Conservation (phyloP, 1,140 invertebrate species). For the Drosophila quadrilineata region DNA sequence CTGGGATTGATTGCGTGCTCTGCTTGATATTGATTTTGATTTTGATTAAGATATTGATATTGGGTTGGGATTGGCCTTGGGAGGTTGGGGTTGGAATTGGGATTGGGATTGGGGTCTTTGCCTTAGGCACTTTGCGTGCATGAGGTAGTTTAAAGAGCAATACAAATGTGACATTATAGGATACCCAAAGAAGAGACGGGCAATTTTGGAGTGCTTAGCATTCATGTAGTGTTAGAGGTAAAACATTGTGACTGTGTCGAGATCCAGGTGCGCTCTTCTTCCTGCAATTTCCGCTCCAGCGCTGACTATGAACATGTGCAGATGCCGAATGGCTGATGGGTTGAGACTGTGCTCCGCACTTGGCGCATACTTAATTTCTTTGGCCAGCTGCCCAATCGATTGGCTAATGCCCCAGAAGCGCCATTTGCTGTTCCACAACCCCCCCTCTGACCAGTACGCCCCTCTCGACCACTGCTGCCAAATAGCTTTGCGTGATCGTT, state of each 20-base stretch:
- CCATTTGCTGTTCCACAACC: neutral
- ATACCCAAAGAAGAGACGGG: slow-evolving; percentile 7
- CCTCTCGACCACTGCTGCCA: slow-evolving; percentile 32
- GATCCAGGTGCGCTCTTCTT: slow-evolving; percentile 51
- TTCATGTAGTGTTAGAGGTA: slow-evolving; percentile 28
- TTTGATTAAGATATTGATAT: no score
- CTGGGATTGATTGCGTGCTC: slow-evolving; percentile 36
- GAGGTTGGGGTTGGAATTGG: no score
- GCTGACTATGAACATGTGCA: slow-evolving; percentile 81
- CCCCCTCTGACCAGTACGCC: no score
- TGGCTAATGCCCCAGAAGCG: neutral
- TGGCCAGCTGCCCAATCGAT: slow-evolving; percentile 52
- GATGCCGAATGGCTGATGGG: slow-evolving; percentile 76
- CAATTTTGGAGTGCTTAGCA: slow-evolving; percentile 19
- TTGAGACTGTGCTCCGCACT: slow-evolving; percentile 73
- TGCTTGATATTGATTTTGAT: no score
- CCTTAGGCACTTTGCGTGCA: slow-evolving; percentile 16
- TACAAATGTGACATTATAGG: no score
- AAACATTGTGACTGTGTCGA: slow-evolving; percentile 38
- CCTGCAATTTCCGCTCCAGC: slow-evolving; percentile 45
- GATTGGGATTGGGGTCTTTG: no score
- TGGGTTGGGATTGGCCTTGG: no score
- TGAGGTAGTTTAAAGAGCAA: slow-evolving; percentile 33
- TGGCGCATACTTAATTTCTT: slow-evolving; percentile 58
- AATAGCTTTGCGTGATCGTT: slow-evolving; percentile 72